Evolutionary conservation across 2,113 vertebrate species (phyloP), one percentile per base, ranked within the genome.

Genomic region (Leptocoma aspasia): DNA sequence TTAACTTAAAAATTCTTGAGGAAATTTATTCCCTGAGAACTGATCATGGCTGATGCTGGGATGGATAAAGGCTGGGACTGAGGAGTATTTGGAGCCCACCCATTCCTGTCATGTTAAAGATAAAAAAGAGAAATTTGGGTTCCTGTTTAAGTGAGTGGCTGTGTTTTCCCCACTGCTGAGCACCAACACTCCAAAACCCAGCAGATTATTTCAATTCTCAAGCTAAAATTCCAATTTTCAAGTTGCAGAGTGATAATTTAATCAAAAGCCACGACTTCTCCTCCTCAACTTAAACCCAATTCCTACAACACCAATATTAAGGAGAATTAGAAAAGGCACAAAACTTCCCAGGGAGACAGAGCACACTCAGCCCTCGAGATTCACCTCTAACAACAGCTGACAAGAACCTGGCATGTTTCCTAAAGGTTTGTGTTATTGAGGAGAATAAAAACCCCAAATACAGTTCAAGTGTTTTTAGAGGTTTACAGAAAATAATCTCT

Each of bases 351-450:
- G 6, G 59, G 69, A 57, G 41, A 57, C 21, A 75, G 45, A 72
- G 37, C 27, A 39, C 42, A 39, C 18, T 13, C 11, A 71, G 3
- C 39, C n/a, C 35, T 41, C 3, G 7, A 76, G 44, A 63, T 15
- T 65, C 53, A 54, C 15, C 64, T 66, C 47, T 5, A 53, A 27
- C n/a, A 49, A 11, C 42, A 68, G 22, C 6, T 31, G 30, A 70
- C 16, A 64, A 75, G 12, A 53, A 57, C 8, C 11, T 18, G 3
- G 1, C 1, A 7, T 0, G 1, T 52, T 37, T 72, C 20, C 60
- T 44, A 45, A 24, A 53, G 18, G 4, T 64, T 89, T 65, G 7
- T 41, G 41, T 19, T 21, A 59, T 65, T 85, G 30, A 89, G 22
- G 69, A 71, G 11, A 22, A 66, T 16, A 52, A 61, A 57, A 82